Percentiles rank a stretch among this genome's conserved stretches.
These are phyloP conservation scores for Ceriagrion tenellum DNA, from an alignment of 2,888 invertebrate species.

Conservation along the genomic window DNA sequence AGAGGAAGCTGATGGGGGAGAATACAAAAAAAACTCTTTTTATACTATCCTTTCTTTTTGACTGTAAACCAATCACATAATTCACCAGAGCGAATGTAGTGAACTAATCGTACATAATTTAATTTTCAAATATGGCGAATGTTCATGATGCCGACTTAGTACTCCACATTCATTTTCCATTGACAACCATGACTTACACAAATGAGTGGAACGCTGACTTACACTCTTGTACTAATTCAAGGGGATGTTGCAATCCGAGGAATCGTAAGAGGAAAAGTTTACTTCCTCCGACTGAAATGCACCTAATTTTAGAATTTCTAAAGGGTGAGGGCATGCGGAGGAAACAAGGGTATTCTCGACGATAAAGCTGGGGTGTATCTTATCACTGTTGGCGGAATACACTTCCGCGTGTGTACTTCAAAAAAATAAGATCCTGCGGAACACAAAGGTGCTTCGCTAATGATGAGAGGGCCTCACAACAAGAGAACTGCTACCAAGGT, in stretches of 20 bases:
- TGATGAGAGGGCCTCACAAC: background rate
- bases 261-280: background rate
- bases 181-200: background rate
- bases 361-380: background rate
- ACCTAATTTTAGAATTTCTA: background rate
- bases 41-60: too few species aligned
- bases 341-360: background rate
- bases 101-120: too few species aligned
- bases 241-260: background rate
- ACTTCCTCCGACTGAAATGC: background rate
- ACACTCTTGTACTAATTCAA: background rate
- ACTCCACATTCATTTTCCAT: background rate
- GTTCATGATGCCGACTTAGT: too few species aligned
- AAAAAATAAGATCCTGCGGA: background rate
- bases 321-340: background rate
- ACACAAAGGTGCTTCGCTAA: slow-evolving; percentile 24
- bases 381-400: background rate
- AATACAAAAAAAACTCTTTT: too few species aligned
- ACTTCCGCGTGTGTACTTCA: slow-evolving; percentile 5
- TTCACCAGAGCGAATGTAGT: too few species aligned
- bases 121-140: too few species aligned
- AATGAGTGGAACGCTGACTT: background rate
- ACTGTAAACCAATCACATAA: too few species aligned
- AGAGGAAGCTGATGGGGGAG: too few species aligned
- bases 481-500: background rate